Conservation (phyloP, 2,888 invertebrate genomes). For the Dinocampus coccinellae region DNA sequence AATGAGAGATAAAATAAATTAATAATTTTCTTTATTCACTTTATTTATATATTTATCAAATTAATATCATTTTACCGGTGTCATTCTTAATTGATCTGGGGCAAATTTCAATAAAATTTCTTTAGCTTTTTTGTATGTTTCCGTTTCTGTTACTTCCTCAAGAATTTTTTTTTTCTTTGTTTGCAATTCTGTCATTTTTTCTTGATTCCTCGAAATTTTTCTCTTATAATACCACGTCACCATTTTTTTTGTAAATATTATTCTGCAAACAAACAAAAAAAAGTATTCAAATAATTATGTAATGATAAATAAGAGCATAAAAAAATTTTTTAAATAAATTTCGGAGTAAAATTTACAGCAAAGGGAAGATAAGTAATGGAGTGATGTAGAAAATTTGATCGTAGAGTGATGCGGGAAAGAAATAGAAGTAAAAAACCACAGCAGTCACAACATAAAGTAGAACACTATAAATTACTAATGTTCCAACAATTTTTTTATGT, state of each 20-base stretch:
- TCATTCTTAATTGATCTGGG: slow-evolving; percentile 72
- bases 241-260: slow-evolving; percentile 81
- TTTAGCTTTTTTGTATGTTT: slow-evolving; percentile 95
- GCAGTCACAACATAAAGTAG: slow-evolving; percentile 80
- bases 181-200: slow-evolving; percentile 78
- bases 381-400: slow-evolving; percentile 82
- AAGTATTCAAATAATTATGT: background rate
- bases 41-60: slow-evolving; percentile 12
- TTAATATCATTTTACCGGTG: slow-evolving; percentile 53
- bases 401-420: slow-evolving; percentile 81
- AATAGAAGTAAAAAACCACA: slow-evolving; percentile 83
- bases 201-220: slow-evolving; percentile 83
- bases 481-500: slow-evolving; percentile 85
- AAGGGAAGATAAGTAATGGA: slow-evolving; percentile 84
- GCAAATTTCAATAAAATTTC: slow-evolving; percentile 90
- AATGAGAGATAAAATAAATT: slow-evolving; percentile 42
- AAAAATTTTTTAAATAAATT: slow-evolving; percentile 27
- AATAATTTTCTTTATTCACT: slow-evolving; percentile 23
- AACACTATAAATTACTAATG: slow-evolving; percentile 80
- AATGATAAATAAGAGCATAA: background rate
- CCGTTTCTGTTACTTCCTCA: slow-evolving; percentile 96
- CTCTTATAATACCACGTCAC: slow-evolving; percentile 92
- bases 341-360: slow-evolving; percentile 78
- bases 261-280: slow-evolving; percentile 72
- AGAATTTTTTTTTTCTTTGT: slow-evolving; percentile 90